Evolutionary conservation across 1,140 invertebrate genomes (phyloP).

Genomic region (Cydia amplana): DNA sequence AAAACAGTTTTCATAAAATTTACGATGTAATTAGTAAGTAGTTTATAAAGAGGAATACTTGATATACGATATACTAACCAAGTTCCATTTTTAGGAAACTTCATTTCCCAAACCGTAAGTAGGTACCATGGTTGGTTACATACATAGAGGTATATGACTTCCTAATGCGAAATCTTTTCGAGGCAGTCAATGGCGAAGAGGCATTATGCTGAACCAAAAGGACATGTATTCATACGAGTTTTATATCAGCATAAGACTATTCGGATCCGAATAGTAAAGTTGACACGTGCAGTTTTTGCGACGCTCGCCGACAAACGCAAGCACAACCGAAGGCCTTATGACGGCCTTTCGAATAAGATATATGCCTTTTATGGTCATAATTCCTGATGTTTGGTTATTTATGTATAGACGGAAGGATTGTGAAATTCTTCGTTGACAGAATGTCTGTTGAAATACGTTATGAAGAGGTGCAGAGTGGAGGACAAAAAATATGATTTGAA

Average conservation of each 20-base stretch:
- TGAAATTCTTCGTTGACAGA: not conserved
- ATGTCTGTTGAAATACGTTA: not conserved
- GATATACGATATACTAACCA: too few relatives aligned
- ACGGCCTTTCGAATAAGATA: slow-evolving; percentile 6
- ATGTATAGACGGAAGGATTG: not conserved
- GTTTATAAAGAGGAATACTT: too few relatives aligned
- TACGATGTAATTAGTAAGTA: too few relatives aligned
- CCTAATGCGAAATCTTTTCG: not conserved
- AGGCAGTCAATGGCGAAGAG: not conserved
- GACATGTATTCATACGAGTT: not conserved
- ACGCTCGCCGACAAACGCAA: slow-evolving; percentile 20
- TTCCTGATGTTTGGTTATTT: slow-evolving; percentile 24
- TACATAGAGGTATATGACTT: too few relatives aligned
- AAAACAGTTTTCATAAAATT: too few relatives aligned
- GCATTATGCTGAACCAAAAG: not conserved
- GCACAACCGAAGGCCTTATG: slow-evolving; percentile 14
- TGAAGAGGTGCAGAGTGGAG: not conserved
- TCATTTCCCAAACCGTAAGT: too few relatives aligned
- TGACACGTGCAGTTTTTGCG: slow-evolving; percentile 2
- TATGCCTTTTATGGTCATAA: slow-evolving; percentile 17
- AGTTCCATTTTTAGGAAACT: too few relatives aligned
- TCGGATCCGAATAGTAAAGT: not conserved
- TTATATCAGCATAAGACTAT: not conserved
- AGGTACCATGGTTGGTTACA: too few relatives aligned
- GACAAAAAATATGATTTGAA: slow-evolving; percentile 1